Evolutionary conservation across 2,888 invertebrate species (phyloP).

Genomic region (Craniophora ligustri): DNA sequence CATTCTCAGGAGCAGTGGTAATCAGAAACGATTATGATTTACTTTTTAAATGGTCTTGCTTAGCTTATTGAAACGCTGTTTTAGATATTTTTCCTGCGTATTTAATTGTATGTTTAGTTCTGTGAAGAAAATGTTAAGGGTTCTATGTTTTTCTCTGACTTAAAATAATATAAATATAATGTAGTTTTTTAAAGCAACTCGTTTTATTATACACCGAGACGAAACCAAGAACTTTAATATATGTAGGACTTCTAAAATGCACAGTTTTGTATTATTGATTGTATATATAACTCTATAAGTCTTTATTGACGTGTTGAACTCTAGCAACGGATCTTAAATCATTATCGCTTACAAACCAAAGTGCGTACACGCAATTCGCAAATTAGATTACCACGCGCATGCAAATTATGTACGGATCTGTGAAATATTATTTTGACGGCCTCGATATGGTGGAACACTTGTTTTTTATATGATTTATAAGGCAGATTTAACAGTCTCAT

Average conservation of each 20-base stretch:
- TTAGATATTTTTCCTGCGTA: not conserved
- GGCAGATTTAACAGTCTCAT: slow-evolving; percentile 12
- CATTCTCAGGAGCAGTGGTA: too few relatives aligned
- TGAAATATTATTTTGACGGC: slow-evolving; percentile 33
- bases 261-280: not conserved
- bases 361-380: slow-evolving; percentile 46
- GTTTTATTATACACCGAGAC: too few relatives aligned
- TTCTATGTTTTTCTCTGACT: too few relatives aligned
- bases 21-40: too few relatives aligned
- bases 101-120: too few relatives aligned
- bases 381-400: slow-evolving; percentile 55
- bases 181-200: too few relatives aligned
- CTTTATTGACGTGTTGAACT: slow-evolving; percentile 8
- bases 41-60: too few relatives aligned
- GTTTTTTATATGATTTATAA: slow-evolving; percentile 12
- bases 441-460: slow-evolving; percentile 21
- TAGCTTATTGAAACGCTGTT: not conserved
- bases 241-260: too few relatives aligned
- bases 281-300: not conserved
- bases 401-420: slow-evolving; percentile 61
- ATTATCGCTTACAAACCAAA: slow-evolving; percentile 32
- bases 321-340: slow-evolving; percentile 20
- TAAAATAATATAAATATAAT: too few relatives aligned
- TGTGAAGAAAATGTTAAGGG: too few relatives aligned
- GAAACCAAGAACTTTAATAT: too few relatives aligned